A percentile compares a stretch with the other conserved stretches of the same genome.
These are phyloP conservation scores for Cerastis leucographa DNA, from an alignment of 2,888 invertebrate genomes.

Conservation along the genomic window DNA sequence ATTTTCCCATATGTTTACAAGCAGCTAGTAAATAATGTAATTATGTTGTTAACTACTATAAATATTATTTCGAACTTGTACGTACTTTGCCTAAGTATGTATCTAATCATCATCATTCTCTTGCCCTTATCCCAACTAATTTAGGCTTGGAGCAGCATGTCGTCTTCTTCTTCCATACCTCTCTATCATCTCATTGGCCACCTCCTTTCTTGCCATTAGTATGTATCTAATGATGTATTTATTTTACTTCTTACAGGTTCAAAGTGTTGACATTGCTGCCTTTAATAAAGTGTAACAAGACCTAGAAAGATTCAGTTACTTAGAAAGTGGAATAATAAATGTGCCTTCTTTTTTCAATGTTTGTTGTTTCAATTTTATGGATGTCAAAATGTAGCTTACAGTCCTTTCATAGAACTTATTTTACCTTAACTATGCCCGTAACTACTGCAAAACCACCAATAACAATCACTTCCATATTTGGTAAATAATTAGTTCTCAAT, in stretches of 20 bases:
- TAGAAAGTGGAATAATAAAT: slow-evolving; percentile 62
- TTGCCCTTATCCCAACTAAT: too few species aligned
- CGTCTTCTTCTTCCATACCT: too few species aligned
- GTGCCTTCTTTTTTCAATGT: slow-evolving; percentile 63
- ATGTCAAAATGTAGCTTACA: slow-evolving; percentile 8
- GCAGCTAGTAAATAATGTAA: neutral
- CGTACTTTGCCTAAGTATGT: too few species aligned
- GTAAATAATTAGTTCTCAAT: too few species aligned
- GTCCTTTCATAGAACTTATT: neutral
- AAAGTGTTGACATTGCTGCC: slow-evolving; percentile 98
- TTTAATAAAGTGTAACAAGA: slow-evolving; percentile 96
- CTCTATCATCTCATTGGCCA: too few species aligned
- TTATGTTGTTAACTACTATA: neutral
- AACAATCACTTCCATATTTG: too few species aligned
- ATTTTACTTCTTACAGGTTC: slow-evolving; percentile 90
- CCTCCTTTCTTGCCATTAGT: too few species aligned
- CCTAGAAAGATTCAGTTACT: slow-evolving; percentile 33
- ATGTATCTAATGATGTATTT: neutral
- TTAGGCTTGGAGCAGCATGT: too few species aligned
- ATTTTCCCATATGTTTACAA: neutral
- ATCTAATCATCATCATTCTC: too few species aligned
- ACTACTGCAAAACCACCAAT: too few species aligned
- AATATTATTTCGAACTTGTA: neutral
- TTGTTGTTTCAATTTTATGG: slow-evolving; percentile 30
- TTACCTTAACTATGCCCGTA: neutral